A percentile compares a stretch with the other conserved stretches of the same genome.
Evolutionary conservation across 2,888 invertebrate species (phyloP).

Genomic region (Drosophila vallismaia): DNA sequence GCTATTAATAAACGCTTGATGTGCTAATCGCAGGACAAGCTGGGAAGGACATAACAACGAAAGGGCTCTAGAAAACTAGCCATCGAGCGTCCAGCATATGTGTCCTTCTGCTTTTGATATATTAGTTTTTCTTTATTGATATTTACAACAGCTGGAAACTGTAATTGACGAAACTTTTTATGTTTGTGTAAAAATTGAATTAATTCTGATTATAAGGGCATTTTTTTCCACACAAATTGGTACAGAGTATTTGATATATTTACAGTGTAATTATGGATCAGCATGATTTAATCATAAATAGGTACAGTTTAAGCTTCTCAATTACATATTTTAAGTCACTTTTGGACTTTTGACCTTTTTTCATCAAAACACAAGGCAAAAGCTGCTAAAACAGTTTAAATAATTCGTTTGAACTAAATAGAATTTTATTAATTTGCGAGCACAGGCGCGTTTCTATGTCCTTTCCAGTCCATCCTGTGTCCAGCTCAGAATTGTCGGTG

Average conservation of each 20-base stretch:
- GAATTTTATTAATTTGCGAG: slow-evolving; percentile 1
- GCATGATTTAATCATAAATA: too few relatives aligned
- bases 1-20: slow-evolving; percentile 77
- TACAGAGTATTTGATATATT: neutral
- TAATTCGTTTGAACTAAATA: neutral
- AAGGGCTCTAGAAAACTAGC: slow-evolving; percentile 19
- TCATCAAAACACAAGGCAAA: neutral
- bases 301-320: too few relatives aligned
- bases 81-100: slow-evolving; percentile 52
- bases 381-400: neutral
- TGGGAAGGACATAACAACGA: slow-evolving; percentile 11
- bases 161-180: slow-evolving; percentile 53
- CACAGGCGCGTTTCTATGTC: slow-evolving; percentile 25
- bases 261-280: too few relatives aligned
- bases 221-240: neutral
- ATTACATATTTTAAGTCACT: neutral
- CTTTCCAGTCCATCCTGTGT: slow-evolving; percentile 1
- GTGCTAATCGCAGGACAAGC: slow-evolving; percentile 65
- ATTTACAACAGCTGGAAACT: slow-evolving; percentile 68
- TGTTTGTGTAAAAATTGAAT: slow-evolving; percentile 66
- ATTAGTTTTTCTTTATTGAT: slow-evolving; percentile 80
- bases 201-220: slow-evolving; percentile 40
- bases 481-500: slow-evolving; percentile 20
- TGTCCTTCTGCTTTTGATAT: slow-evolving; percentile 58
- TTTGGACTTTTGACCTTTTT: neutral